Evolutionary conservation across 2,797 vertebrate species (phyloP).

Genomic region (Salarias fasciatus): DNA sequence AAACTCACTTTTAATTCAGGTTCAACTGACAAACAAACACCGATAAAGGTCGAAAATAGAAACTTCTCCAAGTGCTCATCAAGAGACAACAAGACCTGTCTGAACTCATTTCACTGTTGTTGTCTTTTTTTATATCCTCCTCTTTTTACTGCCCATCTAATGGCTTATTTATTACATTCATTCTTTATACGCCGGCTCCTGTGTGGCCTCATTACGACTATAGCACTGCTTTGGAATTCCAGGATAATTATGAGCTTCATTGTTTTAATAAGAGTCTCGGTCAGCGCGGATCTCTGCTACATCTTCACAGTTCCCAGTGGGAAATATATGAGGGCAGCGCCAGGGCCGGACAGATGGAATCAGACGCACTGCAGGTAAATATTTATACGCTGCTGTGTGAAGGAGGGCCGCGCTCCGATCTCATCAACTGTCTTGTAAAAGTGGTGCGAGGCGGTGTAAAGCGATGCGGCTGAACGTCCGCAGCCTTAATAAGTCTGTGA

Average conservation of each 20-base stretch:
- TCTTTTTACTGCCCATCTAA: constrained; percentile 83
- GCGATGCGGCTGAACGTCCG: constrained; percentile 28
- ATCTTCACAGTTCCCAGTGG: constrained; percentile 75
- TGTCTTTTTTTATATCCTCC: constrained; percentile 62
- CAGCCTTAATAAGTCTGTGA: constrained; percentile 53
- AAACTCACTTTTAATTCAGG: constrained; percentile 11
- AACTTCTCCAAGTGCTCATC: constrained; percentile 63
- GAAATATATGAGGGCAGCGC: constrained; percentile 59
- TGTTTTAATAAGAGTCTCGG: constrained; percentile 87
- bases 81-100: constrained; percentile 69
- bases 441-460: constrained; percentile 44
- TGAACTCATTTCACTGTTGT: constrained; percentile 72
- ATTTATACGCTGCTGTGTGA: constrained; percentile 69
- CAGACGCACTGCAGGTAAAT: constrained; percentile 75
- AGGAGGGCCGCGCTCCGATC: constrained; percentile 60
- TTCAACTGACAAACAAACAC: constrained; percentile 21
- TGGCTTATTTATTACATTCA: constrained; percentile 87
- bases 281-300: constrained; percentile 74
- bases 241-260: constrained; percentile 85
- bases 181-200: constrained; percentile 84
- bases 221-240: constrained; percentile 82
- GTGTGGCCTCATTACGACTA: constrained; percentile 86
- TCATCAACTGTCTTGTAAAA: constrained; percentile 71
- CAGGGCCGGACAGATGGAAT: constrained; percentile 75
- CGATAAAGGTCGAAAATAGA: constrained; percentile 48